A percentile compares a stretch with the other conserved stretches of the same genome.
Conservation (phyloP, 2,797 vertebrate species). For the Iguana delicatissima region DNA sequence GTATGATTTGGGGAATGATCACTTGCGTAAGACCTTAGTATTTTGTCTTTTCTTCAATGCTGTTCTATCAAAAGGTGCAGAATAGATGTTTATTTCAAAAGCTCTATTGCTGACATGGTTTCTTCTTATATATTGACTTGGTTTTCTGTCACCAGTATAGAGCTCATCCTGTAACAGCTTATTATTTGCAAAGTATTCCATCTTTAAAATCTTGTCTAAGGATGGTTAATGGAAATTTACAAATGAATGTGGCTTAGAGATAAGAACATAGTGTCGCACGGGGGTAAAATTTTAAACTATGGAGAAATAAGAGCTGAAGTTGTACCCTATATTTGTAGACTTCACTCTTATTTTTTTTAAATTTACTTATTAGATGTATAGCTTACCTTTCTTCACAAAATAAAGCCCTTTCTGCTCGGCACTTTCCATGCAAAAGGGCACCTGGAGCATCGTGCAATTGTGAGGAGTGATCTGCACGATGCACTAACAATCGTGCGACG, state of each 20-base stretch:
- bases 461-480: too few relatives aligned
- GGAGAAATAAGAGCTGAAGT: background rate
- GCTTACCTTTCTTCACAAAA: background rate
- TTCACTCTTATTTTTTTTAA: background rate
- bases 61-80: background rate
- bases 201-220: conserved; percentile 21
- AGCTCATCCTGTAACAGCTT: background rate
- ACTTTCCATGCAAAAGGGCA: too few relatives aligned
- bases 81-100: background rate
- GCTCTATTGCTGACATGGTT: background rate
- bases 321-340: background rate
- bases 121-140: background rate
- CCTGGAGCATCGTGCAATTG: too few relatives aligned
- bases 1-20: background rate
- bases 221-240: background rate
- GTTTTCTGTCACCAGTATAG: background rate
- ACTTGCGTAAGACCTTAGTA: background rate
- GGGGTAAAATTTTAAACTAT: background rate
- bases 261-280: too few relatives aligned
- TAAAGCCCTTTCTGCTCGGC: background rate
- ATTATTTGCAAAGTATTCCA: background rate
- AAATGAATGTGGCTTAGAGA: background rate
- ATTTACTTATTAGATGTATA: background rate
- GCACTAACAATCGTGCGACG: too few relatives aligned
- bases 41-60: background rate